A percentile compares a stretch with the other conserved stretches of the same genome.
These are phyloP conservation scores for Cosmia trapezina DNA, from an alignment of 2,888 invertebrate genomes.

Conservation along the genomic window DNA sequence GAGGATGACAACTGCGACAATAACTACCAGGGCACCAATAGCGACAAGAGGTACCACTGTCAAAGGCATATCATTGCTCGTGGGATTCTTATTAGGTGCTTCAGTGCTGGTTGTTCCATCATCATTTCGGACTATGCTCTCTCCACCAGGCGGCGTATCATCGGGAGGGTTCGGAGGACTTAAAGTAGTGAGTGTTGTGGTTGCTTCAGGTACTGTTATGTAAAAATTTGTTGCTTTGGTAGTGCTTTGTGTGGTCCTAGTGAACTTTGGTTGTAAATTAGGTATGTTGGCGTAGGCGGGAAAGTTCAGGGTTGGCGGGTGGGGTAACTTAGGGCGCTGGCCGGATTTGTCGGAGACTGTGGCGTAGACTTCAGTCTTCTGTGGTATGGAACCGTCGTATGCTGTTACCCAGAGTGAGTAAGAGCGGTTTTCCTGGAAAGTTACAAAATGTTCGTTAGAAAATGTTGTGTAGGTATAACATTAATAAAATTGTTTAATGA, in stretches of 20 bases:
- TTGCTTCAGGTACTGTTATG: slow-evolving; percentile 80
- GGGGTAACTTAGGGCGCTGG: slow-evolving; percentile 76
- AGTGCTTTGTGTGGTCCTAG: slow-evolving; percentile 73
- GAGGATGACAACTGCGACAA: slow-evolving; percentile 92
- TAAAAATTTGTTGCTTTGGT: slow-evolving; percentile 80
- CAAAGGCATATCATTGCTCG: slow-evolving; percentile 89
- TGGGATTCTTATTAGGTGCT: slow-evolving; percentile 80
- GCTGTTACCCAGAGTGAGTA: slow-evolving; percentile 87
- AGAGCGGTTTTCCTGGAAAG: slow-evolving; percentile 84
- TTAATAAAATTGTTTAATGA: neutral
- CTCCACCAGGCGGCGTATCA: slow-evolving; percentile 73
- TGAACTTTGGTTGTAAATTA: slow-evolving; percentile 69
- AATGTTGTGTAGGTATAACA: neutral
- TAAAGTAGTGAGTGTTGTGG: slow-evolving; percentile 70
- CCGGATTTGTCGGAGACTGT: slow-evolving; percentile 81
- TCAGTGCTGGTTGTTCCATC: slow-evolving; percentile 74
- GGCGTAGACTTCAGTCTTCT: slow-evolving; percentile 83
- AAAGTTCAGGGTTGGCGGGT: slow-evolving; percentile 76
- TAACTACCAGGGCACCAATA: slow-evolving; percentile 92
- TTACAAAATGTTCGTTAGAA: slow-evolving; percentile 17
- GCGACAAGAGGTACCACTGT: slow-evolving; percentile 93
- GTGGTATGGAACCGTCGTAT: slow-evolving; percentile 83
- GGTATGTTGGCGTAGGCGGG: slow-evolving; percentile 70
- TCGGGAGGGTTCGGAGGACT: slow-evolving; percentile 76
- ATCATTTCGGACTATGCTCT: slow-evolving; percentile 68